These are phyloP conservation scores for Lytechinus pictus DNA, from an alignment of 35 echinoderm and acorn worm genomes.

Conservation along the genomic window DNA sequence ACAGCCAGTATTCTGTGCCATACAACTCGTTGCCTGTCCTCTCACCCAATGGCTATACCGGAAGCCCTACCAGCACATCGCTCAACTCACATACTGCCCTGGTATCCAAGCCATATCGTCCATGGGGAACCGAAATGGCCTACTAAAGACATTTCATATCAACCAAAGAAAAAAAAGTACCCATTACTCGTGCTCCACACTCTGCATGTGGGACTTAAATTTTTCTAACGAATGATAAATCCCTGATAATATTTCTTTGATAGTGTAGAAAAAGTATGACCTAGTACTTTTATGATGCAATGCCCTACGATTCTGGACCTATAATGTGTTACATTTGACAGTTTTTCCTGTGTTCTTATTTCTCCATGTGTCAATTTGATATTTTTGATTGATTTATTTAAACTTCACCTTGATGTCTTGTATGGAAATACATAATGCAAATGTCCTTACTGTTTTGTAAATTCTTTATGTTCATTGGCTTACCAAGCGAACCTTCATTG, in stretches of 20 bases:
- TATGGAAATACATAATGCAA: neutral
- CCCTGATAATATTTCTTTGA: neutral
- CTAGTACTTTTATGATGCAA: neutral
- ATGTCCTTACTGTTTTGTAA: neutral
- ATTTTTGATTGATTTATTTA: neutral
- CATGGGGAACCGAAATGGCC: conserved; percentile 97
- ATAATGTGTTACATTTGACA: neutral
- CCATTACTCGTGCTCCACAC: neutral
- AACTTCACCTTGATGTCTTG: neutral
- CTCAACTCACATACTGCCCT: conserved; percentile 81
- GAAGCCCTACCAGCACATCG: conserved; percentile 76
- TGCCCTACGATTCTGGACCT: neutral
- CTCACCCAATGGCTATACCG: conserved; percentile 90
- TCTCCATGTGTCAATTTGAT: neutral
- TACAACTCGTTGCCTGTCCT: conserved; percentile 93
- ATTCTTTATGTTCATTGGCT: neutral
- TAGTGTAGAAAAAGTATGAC: neutral
- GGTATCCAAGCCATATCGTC: conserved; percentile 91
- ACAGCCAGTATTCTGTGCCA: conserved; percentile 87
- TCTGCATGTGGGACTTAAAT: neutral
- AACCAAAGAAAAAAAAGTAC: neutral
- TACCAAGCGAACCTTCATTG: neutral
- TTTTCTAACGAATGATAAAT: neutral
- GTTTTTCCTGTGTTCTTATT: neutral
- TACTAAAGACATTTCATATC: conserved; percentile 62